phyloP scores from a whole-genome alignment of 2,113 vertebrate genomes.

The Grus americana region DNA sequence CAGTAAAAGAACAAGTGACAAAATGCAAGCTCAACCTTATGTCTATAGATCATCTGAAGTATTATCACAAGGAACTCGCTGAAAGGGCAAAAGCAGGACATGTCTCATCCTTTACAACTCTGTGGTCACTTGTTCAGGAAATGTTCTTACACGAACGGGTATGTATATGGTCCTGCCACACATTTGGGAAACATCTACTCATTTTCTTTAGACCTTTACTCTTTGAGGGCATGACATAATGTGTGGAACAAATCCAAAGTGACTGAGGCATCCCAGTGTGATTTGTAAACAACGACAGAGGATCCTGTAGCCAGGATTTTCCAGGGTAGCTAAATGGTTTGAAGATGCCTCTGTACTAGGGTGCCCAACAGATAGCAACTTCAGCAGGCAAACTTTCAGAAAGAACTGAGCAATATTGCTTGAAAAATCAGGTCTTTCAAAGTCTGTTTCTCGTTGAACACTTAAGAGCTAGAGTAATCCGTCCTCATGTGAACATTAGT shows the following conservation, averaged over 20 bases:
- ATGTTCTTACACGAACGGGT: slow-evolving; percentile 80
- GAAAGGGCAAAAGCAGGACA: slow-evolving; percentile 63
- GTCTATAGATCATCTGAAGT: slow-evolving; percentile 58
- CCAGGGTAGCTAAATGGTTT: background rate
- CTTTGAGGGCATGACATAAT: background rate
- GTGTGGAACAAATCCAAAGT: background rate
- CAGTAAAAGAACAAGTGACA: slow-evolving; percentile 73
- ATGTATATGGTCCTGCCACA: background rate
- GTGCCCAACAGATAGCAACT: background rate
- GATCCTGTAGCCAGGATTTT: background rate
- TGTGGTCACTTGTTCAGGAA: slow-evolving; percentile 80
- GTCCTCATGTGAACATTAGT: background rate
- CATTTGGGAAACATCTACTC: background rate
- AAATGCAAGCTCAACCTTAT: slow-evolving; percentile 74
- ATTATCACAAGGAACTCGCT: slow-evolving; percentile 66
- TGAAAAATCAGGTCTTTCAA: background rate
- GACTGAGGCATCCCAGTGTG: background rate
- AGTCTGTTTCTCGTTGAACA: background rate
- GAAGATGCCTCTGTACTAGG: background rate
- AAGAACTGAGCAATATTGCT: background rate
- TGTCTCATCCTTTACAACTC: slow-evolving; percentile 66
- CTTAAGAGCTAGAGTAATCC: background rate
- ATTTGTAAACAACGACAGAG: background rate
- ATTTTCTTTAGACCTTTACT: background rate
- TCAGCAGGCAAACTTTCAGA: background rate